Base-by-base conservation (phyloP, 2,797 vertebrate genomes). In the Ceyx erithaca region DNA sequence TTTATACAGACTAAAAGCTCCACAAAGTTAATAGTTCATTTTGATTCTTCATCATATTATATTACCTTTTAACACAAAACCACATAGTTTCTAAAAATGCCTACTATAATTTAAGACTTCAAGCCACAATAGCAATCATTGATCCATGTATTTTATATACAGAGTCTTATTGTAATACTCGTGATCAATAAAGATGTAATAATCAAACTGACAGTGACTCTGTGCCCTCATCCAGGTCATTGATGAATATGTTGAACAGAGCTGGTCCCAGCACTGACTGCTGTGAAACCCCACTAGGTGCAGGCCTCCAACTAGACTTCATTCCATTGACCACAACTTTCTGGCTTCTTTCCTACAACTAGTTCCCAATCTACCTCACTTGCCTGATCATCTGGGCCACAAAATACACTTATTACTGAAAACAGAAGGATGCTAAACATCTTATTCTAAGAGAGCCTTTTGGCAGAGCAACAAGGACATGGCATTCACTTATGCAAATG, bases 181-280 rank as follows among this genome's bases (percentile, higher is more conserved):
- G 54, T 89, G 86, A 97, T 97, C 89, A 87, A 94, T 96, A 96
- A 95, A 94, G 80, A 81, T 94, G 49, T 37, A 37, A 37, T 37
- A 37, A 37, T 37, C 37, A 37, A 37, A 37, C 37, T 37, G 37
- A 37, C 37, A 37, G 37, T 37, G 37, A 37, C 12, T 37, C 37
- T 37, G 37, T 37, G 37, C 37, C 37, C 37, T 37, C 37, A 37
- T 37, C 37, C 37, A 37, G 37, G 37, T 37, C 37, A 37, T 12
- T 37, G 37, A 37, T 37, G 37, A 37, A 37, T 37, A 37, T 37
- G 37, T 37, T 37, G 37, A 37, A 37, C 37, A 37, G 37, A 37
- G 11, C 37, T 37, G 37, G 37, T 37, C 37, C 37, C 37, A 37
- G 37, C 37, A 37, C 37, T 37, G 11, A 12, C 37, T 37, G 37